These are phyloP conservation scores for Herpailurus yagouaroundi DNA, from an alignment of 2,113 vertebrate genomes.

Conservation along the genomic window DNA sequence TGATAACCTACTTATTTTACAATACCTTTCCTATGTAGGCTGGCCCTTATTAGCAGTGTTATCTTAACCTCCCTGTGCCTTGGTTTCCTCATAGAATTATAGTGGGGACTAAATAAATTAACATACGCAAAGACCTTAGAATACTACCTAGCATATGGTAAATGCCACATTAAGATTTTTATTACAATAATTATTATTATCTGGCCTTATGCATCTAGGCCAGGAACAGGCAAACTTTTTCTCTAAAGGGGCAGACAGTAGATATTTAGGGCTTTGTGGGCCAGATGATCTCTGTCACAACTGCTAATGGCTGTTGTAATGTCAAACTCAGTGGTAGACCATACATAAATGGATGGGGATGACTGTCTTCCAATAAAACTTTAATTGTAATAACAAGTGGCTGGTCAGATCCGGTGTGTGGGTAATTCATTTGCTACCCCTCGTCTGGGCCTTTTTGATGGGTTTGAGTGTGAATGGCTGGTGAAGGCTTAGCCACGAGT, in stretches of 20 bases:
- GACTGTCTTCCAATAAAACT: not conserved
- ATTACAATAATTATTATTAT: not conserved
- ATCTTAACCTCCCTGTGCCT: not conserved
- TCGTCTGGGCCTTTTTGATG: not conserved
- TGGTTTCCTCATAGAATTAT: not conserved
- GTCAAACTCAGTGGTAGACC: not conserved
- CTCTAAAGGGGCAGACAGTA: not conserved
- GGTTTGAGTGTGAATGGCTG: not conserved
- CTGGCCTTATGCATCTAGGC: not conserved
- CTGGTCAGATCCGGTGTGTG: not conserved
- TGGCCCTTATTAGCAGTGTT: not conserved
- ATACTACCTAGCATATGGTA: not conserved
- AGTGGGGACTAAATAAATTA: not conserved
- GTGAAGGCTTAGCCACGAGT: not conserved
- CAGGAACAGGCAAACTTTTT: not conserved
- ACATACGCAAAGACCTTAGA: not conserved
- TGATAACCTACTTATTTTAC: not conserved
- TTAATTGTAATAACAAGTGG: not conserved
- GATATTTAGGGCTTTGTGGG: slow-evolving; percentile 21
- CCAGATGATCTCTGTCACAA: not conserved
- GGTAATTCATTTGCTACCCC: not conserved
- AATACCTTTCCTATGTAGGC: not conserved
- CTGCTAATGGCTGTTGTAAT: not conserved
- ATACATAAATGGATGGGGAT: not conserved
- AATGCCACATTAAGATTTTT: slow-evolving; percentile 12